These are phyloP conservation scores for Allolobophora icterica DNA, from an alignment of 2,888 invertebrate species.

Conservation along the genomic window DNA sequence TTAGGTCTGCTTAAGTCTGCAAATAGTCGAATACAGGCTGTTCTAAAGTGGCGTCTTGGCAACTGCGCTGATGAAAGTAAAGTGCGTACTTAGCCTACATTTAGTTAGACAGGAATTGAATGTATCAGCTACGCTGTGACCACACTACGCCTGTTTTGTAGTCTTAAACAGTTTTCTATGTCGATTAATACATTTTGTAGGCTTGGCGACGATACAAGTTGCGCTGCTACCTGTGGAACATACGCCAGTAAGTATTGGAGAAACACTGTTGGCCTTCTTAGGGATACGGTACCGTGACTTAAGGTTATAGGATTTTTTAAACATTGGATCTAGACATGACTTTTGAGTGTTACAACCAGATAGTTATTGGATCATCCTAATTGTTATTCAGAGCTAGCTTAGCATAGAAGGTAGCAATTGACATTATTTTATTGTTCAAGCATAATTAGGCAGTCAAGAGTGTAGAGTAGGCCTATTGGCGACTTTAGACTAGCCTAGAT, in stretches of 20 bases:
- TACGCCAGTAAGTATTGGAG: constrained; percentile 13
- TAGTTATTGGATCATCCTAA: not conserved
- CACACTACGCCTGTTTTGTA: too few relatives aligned
- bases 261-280: not conserved
- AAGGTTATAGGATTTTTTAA: not conserved
- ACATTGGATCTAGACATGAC: not conserved
- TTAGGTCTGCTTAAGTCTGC: too few relatives aligned
- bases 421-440: too few relatives aligned
- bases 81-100: too few relatives aligned
- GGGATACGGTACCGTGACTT: not conserved
- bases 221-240: constrained; percentile 18
- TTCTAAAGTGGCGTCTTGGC: too few relatives aligned
- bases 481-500: too few relatives aligned
- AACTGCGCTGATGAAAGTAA: too few relatives aligned
- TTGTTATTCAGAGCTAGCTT: not conserved
- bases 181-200: constrained; percentile 67
- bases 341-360: not conserved
- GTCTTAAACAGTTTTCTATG: not conserved
- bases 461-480: too few relatives aligned
- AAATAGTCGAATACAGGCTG: too few relatives aligned
- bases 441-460: not conserved
- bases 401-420: not conserved
- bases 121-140: too few relatives aligned
- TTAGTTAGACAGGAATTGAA: too few relatives aligned
- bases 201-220: constrained; percentile 80